These are phyloP conservation scores for Ephydatia muelleri DNA, from an alignment of 37 sponge, comb jelly and placozoan genomes.

Conservation along the genomic window DNA sequence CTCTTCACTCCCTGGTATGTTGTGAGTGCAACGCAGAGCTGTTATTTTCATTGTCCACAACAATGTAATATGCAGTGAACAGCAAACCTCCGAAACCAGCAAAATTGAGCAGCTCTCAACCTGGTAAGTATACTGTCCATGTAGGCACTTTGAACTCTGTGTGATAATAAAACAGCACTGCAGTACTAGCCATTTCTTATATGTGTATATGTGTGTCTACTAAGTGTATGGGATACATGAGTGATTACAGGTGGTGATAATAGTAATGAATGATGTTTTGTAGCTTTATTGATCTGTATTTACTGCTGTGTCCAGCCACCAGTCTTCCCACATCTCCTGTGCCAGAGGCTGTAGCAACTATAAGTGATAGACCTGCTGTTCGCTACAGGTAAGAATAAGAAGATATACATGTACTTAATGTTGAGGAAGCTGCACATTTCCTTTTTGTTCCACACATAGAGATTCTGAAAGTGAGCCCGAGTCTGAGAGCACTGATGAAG, in stretches of 20 bases:
- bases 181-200: no score
- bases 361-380: neutral
- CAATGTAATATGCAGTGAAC: neutral
- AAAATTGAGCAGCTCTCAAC: neutral
- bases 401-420: no score
- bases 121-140: neutral
- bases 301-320: neutral
- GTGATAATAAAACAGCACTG: no score
- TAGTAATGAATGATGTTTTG: neutral
- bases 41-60: neutral
- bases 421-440: no score
- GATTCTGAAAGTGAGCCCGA: neutral
- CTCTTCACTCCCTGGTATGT: neutral
- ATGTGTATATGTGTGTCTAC: no score
- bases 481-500: neutral
- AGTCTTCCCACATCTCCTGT: neutral
- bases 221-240: no score
- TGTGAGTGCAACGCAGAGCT: no score
- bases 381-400: neutral
- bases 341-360: neutral
- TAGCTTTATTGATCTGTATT: neutral
- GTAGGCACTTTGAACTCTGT: no score
- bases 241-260: no score
- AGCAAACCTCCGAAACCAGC: neutral
- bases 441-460: neutral